phyloP scores from a whole-genome alignment of 2,888 invertebrate genomes.

The Leptinotarsa rubiginosa region DNA sequence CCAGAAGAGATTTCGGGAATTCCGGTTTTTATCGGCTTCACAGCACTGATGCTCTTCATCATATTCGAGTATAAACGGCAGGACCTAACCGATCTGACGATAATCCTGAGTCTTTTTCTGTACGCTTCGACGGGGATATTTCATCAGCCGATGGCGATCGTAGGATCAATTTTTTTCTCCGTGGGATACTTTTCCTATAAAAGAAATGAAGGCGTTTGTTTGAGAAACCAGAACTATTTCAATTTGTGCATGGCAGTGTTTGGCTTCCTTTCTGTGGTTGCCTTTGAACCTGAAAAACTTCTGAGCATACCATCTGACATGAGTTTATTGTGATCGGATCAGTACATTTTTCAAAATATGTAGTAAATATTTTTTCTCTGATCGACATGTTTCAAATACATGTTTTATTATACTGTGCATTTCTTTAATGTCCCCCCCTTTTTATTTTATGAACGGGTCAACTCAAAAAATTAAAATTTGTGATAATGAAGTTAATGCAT shows the following conservation, averaged over 20 bases:
- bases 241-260: conserved; percentile 33
- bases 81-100: conserved; percentile 50
- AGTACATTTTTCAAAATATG: not conserved
- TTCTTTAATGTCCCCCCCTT: too few species aligned
- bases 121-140: conserved; percentile 18
- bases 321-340: too few species aligned
- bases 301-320: not conserved
- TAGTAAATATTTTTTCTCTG: not conserved
- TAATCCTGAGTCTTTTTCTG: conserved; percentile 41
- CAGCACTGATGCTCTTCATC: conserved; percentile 45
- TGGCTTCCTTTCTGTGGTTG: conserved; percentile 31
- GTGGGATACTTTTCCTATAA: conserved; percentile 29
- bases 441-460: too few species aligned
- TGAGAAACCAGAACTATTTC: conserved; percentile 26
- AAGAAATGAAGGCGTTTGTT: conserved; percentile 29
- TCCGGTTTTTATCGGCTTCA: conserved; percentile 45
- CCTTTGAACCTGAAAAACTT: conserved; percentile 26
- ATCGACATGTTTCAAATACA: too few species aligned
- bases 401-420: too few species aligned
- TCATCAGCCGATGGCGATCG: conserved; percentile 18
- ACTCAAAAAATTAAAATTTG: too few species aligned
- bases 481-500: too few species aligned
- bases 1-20: conserved; percentile 43
- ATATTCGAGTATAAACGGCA: conserved; percentile 48
- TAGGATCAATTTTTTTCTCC: conserved; percentile 21